These are phyloP conservation scores for Caenorhabditis wallacei DNA, from an alignment of 2,888 invertebrate species.

Conservation along the genomic window DNA sequence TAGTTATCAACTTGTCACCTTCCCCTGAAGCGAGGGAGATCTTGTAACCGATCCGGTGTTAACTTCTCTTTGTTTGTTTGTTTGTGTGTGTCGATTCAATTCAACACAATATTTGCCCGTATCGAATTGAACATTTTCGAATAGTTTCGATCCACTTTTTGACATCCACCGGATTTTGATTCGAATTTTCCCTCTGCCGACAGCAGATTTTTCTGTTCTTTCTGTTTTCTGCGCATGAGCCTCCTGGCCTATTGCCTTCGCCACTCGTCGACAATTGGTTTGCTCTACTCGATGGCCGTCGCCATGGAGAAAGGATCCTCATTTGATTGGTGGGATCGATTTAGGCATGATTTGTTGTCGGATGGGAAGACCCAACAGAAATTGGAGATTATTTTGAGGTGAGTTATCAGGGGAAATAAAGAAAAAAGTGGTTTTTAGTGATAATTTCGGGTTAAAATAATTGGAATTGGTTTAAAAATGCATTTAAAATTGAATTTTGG, in stretches of 20 bases:
- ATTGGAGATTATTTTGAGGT: constrained; percentile 52
- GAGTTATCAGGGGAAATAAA: not conserved
- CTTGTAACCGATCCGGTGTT: constrained; percentile 55
- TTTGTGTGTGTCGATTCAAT: constrained; percentile 20
- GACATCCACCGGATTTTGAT: constrained; percentile 42
- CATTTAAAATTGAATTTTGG: too few relatives aligned
- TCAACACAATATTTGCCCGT: constrained; percentile 42
- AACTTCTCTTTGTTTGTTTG: constrained; percentile 10
- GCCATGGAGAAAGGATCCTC: constrained; percentile 48
- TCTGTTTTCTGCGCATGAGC: constrained; percentile 49
- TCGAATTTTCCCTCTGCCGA: constrained; percentile 19
- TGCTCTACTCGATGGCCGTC: constrained; percentile 46
- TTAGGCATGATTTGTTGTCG: constrained; percentile 34
- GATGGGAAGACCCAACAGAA: constrained; percentile 54
- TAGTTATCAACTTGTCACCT: constrained; percentile 21
- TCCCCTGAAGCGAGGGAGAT: not conserved
- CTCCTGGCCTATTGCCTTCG: constrained; percentile 50
- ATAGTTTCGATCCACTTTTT: constrained; percentile 42
- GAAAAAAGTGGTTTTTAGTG: too few relatives aligned
- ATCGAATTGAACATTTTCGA: constrained; percentile 56
- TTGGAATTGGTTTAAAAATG: too few relatives aligned
- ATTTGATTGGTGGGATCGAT: constrained; percentile 58
- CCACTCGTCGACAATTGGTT: constrained; percentile 43
- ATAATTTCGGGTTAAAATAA: too few relatives aligned
- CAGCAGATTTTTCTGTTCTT: not conserved